Base-by-base conservation (phyloP, 1,140 invertebrate genomes). In the Zaprionus capensis region DNA sequence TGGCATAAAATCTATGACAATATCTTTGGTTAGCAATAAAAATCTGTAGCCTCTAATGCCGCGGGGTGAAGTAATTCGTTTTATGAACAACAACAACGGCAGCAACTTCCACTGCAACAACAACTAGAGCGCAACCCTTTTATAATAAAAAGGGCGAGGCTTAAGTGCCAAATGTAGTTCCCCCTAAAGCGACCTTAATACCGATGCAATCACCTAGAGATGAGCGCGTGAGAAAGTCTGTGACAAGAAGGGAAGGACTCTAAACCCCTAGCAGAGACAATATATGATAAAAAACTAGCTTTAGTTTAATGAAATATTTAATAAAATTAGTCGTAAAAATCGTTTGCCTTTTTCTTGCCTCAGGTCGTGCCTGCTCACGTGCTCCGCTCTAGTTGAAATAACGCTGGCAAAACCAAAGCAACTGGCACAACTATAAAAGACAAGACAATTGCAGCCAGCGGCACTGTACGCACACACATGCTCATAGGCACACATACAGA, bases 1-100 rank as follows among this genome's bases (percentile, higher is more conserved):
- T 92, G 82, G 74, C 79, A 91, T 66, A 91, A 81, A 81, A 81
- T 92, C 70, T 92, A 92, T 85, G 91, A 92, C 80, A 92, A 92
- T 81, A 92, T 92, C 77, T 92, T 92, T 75, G 86, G 90, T 68
- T 92, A 88, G 81, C 72, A 85, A 85, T 90, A 90, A 90, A 90
- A 90, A 67, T 69, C 71, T 79, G 77, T 74, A 84, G 70, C 74
- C 71, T 61, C 57, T 82, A 82, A 85, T 86, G 61, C 78, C 57
- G 63, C 67, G 36, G 63, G 55, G 36, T 49, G 38, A 59, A 63
- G 51, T 56, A 38, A 26, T 62, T 64, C 62, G 82, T 64, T 78
- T 85, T 79, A 84, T 83, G 61, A 36, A 68, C 31, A 14, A 9
- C 49, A 28, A 56, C 41, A 24, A 71, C 36, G 15, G 5, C 36